Evolutionary conservation across 2,888 invertebrate species (phyloP), one percentile per base, ranked within the genome.

Genomic region (Sesamia inferens): DNA sequence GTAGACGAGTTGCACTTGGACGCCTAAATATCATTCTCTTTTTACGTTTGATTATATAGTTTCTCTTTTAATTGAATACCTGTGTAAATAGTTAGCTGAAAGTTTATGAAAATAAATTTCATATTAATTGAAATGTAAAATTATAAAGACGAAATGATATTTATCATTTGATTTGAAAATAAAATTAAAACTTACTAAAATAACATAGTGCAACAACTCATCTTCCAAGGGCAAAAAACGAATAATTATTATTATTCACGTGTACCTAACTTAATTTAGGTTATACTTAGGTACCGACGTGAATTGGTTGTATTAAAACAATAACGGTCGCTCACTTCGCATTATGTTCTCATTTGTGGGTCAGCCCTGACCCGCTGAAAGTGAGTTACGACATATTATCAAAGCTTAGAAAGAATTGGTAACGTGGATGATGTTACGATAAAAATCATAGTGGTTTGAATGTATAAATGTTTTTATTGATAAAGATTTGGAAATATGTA

Each of bases 231-330:
- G 31, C 16, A 47, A 51, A 71, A 48, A 47, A 74, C 11, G 16
- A 67, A 31, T 31, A 2, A 31, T 31, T 31, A 55, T 57, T 64
- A 69, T 68, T 66, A 68, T 44, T 51, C 22, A 63, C 22, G 13
- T 24, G 54, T 39, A 59, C 67, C 31, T 31, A 31, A 31, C 67
- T 51, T 51, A 73, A 63, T 47, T 71, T 78, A 63, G 72, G 69
- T 79, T 74, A 79, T 79, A 75, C 79, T 83, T 79, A 75, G 75
- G 70, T 42, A 39, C 44, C 62, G 70, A 57, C 70, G 68, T 83
- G 83, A 79, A 79, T 76, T 83, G 76, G 72, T 81, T 74, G 74
- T 79, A 83, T 83, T 79, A 74, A 76, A 79, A 83, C 76, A 82
- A 83, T 82, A 83, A 70, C 44, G 47, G 54, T 5, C 22, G 76